Percentiles rank a stretch among this genome's conserved stretches.
Evolutionary conservation across 2,113 vertebrate species (phyloP).

Genomic region (Leucoraja erinaceus): DNA sequence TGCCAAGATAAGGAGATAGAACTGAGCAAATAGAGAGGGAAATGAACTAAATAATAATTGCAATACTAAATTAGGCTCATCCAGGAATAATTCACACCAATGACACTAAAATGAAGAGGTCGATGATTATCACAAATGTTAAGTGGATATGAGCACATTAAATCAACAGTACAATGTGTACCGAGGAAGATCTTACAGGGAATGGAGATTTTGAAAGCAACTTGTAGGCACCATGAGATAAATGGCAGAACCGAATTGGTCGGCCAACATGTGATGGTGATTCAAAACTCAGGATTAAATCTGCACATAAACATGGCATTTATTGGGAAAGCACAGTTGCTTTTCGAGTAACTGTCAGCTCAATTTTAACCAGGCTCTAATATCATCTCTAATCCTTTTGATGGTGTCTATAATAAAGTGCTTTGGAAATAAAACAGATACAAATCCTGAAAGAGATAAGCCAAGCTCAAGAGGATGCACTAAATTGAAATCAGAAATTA

Average conservation of each 20-base stretch:
- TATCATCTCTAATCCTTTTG: neutral
- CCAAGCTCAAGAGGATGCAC: neutral
- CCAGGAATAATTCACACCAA: neutral
- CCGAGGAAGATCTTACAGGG: neutral
- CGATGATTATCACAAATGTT: neutral
- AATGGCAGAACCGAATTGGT: too few relatives aligned
- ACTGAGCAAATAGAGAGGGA: neutral
- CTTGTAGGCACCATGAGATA: too few relatives aligned
- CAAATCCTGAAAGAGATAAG: neutral
- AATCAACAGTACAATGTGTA: neutral
- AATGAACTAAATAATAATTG: neutral
- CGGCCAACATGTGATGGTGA: too few relatives aligned
- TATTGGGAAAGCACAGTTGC: neutral
- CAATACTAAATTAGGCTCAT: neutral
- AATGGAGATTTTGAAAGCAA: neutral
- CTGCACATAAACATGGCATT: too few relatives aligned
- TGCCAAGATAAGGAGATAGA: neutral
- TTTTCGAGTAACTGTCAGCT: neutral
- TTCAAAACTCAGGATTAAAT: neutral
- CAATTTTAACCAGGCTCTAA: neutral
- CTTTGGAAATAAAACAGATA: neutral
- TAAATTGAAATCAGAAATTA: slow-evolving; percentile 39
- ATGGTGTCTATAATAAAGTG: neutral
- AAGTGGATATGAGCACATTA: neutral
- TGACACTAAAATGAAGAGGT: neutral